Evolutionary conservation across 2,888 invertebrate genomes (phyloP).

Genomic region (Drosophila anomalata): DNA sequence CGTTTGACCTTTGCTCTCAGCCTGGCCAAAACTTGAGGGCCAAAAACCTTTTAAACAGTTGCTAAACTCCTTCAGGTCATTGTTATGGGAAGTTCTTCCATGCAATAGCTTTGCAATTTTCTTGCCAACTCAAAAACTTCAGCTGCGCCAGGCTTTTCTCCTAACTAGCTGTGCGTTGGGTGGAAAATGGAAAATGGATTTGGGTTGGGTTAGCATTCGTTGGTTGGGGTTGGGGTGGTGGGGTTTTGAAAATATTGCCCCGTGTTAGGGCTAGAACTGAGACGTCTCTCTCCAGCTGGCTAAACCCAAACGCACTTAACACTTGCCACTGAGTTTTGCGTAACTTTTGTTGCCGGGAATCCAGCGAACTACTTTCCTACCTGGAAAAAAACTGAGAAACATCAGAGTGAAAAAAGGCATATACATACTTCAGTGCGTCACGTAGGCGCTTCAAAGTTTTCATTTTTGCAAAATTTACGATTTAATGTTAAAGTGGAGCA

Average conservation of each 20-base stretch:
- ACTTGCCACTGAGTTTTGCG: constrained; percentile 73
- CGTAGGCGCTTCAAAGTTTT: constrained; percentile 79
- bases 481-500: constrained; percentile 78
- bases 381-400: constrained; percentile 19
- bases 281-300: constrained; percentile 33
- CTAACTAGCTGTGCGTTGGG: constrained; percentile 62
- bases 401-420: constrained; percentile 46
- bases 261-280: constrained; percentile 12
- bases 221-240: not conserved
- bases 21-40: constrained; percentile 10
- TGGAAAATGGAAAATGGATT: constrained; percentile 28
- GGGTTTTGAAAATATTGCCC: constrained; percentile 3
- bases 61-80: constrained; percentile 52
- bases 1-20: constrained; percentile 38
- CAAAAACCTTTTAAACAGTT: constrained; percentile 50
- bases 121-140: constrained; percentile 71
- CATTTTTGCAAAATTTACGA: constrained; percentile 78
- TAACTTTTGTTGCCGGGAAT: constrained; percentile 69
- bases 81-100: constrained; percentile 62
- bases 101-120: constrained; percentile 68
- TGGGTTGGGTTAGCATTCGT: constrained; percentile 1
- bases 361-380: constrained; percentile 66
- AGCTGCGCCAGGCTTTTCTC: constrained; percentile 66
- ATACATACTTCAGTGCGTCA: constrained; percentile 79
- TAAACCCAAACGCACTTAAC: constrained; percentile 75